Evolutionary conservation across 2,888 invertebrate species (phyloP).

Genomic region (Formica aserva): DNA sequence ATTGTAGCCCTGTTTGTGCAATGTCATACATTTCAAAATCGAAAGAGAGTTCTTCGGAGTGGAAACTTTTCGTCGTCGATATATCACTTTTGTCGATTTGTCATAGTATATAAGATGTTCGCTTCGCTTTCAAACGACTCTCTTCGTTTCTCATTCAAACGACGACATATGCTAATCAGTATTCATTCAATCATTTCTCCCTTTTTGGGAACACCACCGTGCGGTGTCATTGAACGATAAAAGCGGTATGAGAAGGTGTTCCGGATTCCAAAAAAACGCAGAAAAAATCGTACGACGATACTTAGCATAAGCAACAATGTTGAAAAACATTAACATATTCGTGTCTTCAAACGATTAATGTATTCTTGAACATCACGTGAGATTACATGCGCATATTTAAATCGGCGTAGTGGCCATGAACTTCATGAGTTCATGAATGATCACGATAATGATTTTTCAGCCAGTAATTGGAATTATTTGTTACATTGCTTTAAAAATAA

Average conservation of each 20-base stretch:
- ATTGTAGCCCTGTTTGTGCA: background rate
- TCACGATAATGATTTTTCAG: background rate
- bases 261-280: background rate
- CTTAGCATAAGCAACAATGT: background rate
- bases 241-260: background rate
- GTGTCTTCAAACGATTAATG: background rate
- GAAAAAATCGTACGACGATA: background rate
- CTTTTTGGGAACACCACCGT: background rate
- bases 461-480: background rate
- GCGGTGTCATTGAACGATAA: constrained; percentile 3
- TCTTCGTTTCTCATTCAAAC: background rate
- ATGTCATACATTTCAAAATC: background rate
- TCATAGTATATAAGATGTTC: background rate
- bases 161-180: constrained; percentile 20
- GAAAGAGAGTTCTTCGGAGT: background rate
- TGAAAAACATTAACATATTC: constrained; percentile 11
- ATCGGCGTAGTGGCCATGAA: background rate
- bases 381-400: constrained; percentile 3
- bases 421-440: background rate
- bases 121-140: constrained; percentile 9
- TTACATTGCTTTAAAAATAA: background rate
- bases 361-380: background rate
- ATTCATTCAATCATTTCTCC: constrained; percentile 8
- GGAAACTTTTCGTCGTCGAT: constrained; percentile 13
- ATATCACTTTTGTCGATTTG: constrained; percentile 6